phyloP scores from a whole-genome alignment of 37 sponge, comb jelly and placozoan species.

The Hormiphora californensis region DNA sequence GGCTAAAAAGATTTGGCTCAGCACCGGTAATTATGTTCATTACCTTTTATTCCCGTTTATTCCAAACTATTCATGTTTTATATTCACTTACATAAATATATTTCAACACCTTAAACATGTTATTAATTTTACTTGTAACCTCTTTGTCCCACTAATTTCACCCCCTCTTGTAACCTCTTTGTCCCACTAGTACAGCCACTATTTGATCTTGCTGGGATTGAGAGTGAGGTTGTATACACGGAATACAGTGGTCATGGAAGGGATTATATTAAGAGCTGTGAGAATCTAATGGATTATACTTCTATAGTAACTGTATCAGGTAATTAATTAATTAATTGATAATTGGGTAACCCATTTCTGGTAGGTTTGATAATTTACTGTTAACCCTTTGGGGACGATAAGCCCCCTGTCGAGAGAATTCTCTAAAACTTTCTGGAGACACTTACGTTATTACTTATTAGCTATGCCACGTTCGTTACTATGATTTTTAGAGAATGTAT shows the following conservation, averaged over 20 bases:
- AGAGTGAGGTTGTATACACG: conserved; percentile 38
- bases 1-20: conserved; percentile 19
- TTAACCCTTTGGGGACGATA: no score
- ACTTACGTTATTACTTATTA: no score
- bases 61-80: background rate
- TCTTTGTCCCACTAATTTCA: no score
- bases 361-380: no score
- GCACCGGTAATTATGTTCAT: background rate
- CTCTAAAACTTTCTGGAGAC: no score
- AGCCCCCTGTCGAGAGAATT: no score
- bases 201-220: conserved; percentile 24
- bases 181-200: background rate
- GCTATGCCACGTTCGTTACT: no score
- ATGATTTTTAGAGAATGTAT: no score
- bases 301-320: conserved; percentile 25
- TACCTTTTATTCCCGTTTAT: background rate
- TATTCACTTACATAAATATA: background rate
- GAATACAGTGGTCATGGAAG: conserved; percentile 48
- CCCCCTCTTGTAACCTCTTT: background rate
- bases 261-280: background rate
- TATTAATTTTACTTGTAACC: no score
- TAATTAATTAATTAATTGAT: no score
- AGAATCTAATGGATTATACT: background rate
- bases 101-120: no score
- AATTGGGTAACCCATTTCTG: no score